A percentile compares a stretch with the other conserved stretches of the same genome.
These are phyloP conservation scores for Anhinga rufa DNA, from an alignment of 2,113 vertebrate species.

Conservation along the genomic window DNA sequence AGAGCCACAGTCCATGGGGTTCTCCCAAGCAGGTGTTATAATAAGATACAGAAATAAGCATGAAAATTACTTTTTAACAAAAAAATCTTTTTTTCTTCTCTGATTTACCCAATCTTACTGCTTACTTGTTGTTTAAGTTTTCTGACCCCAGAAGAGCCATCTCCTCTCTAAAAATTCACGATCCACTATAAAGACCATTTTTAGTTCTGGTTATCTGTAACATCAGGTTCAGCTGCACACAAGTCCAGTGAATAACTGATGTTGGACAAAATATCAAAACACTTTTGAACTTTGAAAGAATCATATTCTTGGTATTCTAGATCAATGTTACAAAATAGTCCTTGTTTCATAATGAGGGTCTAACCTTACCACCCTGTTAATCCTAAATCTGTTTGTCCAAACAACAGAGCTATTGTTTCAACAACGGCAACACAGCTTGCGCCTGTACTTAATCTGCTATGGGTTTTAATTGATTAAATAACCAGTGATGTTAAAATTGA, in stretches of 20 bases:
- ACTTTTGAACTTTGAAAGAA: background rate
- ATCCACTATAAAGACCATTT: background rate
- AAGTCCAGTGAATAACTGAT: background rate
- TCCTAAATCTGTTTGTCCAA: slow-evolving; percentile 24
- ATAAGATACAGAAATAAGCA: background rate
- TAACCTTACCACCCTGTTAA: slow-evolving; percentile 2
- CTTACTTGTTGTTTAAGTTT: background rate
- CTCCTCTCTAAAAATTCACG: background rate
- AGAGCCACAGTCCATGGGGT: too few species aligned
- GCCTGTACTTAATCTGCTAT: background rate
- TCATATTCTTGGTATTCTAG: background rate
- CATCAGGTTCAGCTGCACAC: background rate
- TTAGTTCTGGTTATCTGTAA: background rate
- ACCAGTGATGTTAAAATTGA: background rate
- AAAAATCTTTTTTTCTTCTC: background rate
- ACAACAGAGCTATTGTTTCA: slow-evolving; percentile 20
- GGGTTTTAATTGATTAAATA: background rate
- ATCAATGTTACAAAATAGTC: slow-evolving; percentile 5
- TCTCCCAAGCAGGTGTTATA: background rate
- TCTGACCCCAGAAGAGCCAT: background rate
- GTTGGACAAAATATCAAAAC: background rate
- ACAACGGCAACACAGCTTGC: background rate
- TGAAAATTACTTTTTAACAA: background rate
- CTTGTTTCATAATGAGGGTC: slow-evolving; percentile 26
- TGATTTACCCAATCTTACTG: background rate